A percentile compares a stretch with the other conserved stretches of the same genome.
Conservation (phyloP, 2,797 vertebrate species). For the Brotogeris chrysoptera region DNA sequence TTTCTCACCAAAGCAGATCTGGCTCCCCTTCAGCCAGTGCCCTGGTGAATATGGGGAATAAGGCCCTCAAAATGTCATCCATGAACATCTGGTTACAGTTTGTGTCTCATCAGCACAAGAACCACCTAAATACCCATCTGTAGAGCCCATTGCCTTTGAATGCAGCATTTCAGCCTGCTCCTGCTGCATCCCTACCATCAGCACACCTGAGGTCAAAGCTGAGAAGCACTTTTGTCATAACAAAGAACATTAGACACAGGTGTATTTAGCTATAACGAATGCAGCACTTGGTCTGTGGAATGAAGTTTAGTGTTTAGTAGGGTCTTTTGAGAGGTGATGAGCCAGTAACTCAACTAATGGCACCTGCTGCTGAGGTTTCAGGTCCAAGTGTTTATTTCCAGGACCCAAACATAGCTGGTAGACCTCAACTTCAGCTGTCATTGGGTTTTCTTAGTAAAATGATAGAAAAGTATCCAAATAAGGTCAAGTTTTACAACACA, state of each 20-base stretch:
- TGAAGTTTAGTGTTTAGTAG: neutral
- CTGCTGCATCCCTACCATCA: neutral
- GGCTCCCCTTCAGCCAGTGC: neutral
- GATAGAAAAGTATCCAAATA: neutral
- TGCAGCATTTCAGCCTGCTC: neutral
- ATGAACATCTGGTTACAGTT: accelerated
- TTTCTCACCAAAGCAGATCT: neutral
- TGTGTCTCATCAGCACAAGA: accelerated
- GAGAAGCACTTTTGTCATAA: neutral
- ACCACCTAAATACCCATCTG: neutral
- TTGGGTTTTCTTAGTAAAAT: neutral
- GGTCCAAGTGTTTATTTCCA: neutral
- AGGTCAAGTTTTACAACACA: neutral
- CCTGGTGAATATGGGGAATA: accelerated
- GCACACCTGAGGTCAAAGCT: neutral
- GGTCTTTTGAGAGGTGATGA: neutral
- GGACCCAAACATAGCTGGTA: neutral
- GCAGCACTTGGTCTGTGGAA: neutral
- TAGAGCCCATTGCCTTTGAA: neutral
- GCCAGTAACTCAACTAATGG: neutral
- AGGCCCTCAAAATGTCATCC: accelerated
- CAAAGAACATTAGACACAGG: neutral
- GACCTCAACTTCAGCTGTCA: neutral
- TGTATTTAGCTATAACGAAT: neutral
- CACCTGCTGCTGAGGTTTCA: slow-evolving; percentile 35